These are phyloP conservation scores for Chydorus sphaericus DNA, from an alignment of 2,888 invertebrate genomes.

Conservation along the genomic window DNA sequence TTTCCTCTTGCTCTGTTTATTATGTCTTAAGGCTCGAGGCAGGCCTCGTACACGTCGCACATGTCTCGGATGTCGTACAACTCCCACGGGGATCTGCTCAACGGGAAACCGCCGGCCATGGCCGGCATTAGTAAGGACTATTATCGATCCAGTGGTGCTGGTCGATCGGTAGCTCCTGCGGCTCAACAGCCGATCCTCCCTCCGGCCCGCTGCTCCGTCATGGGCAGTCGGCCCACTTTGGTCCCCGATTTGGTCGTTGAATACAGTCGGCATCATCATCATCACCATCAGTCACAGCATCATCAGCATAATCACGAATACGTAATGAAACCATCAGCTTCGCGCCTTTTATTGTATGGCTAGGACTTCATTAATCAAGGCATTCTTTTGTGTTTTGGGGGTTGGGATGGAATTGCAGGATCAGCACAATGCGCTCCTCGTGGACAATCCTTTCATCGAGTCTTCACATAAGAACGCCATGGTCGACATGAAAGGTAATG, in stretches of 20 bases:
- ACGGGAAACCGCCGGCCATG: constrained; percentile 38
- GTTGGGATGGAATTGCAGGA: constrained; percentile 39
- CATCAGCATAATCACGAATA: constrained; percentile 5
- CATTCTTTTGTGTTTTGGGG: not conserved
- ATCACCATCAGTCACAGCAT: constrained; percentile 1
- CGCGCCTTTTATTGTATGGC: no score
- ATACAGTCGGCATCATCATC: constrained; percentile 12
- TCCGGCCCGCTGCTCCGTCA: not conserved
- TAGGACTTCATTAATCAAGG: not conserved
- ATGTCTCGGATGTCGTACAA: constrained; percentile 85
- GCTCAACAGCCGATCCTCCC: not conserved
- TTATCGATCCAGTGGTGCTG: not conserved
- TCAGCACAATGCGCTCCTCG: constrained; percentile 49
- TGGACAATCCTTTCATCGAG: constrained; percentile 86
- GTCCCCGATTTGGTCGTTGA: constrained; percentile 17
- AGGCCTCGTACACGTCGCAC: constrained; percentile 90
- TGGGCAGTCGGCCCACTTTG: constrained; percentile 7
- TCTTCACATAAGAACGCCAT: constrained; percentile 71
- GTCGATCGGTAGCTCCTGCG: not conserved
- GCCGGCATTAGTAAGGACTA: constrained; percentile 3
- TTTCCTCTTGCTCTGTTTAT: not conserved
- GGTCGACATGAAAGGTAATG: constrained; percentile 82
- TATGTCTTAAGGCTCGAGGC: constrained; percentile 47
- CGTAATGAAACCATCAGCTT: not conserved
- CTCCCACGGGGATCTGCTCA: constrained; percentile 78